Percentiles rank a stretch among this genome's conserved stretches.
Evolutionary conservation across 2,113 vertebrate genomes (phyloP).

Genomic region (Zingel zingel): DNA sequence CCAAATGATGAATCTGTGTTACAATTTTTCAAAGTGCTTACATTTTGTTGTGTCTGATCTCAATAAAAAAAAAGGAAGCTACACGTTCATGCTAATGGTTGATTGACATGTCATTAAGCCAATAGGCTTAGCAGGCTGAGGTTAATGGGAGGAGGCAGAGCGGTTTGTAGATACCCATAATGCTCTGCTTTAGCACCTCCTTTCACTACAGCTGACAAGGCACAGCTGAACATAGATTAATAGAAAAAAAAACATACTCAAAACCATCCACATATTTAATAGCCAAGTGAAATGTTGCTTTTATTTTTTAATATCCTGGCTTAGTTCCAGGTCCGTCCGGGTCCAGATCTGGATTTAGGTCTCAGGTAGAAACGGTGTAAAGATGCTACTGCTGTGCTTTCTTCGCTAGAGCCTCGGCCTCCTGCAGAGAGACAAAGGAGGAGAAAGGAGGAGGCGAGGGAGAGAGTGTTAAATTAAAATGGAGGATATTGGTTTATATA

Average conservation of each 20-base stretch:
- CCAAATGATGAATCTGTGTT: constrained; percentile 16
- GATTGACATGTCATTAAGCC: constrained; percentile 55
- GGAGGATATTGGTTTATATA: constrained; percentile 58
- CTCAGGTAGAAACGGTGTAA: constrained; percentile 39
- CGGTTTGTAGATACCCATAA: constrained; percentile 38
- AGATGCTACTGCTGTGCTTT: constrained; percentile 81
- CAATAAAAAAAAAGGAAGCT: constrained; percentile 11
- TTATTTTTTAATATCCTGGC: constrained; percentile 18
- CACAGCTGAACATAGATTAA: constrained; percentile 69
- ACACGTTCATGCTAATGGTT: constrained; percentile 32
- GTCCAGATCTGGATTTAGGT: constrained; percentile 50
- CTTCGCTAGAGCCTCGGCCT: constrained; percentile 82
- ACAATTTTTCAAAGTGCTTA: constrained; percentile 7
- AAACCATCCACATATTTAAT: constrained; percentile 40
- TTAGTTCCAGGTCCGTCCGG: constrained; percentile 53
- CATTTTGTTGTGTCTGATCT: constrained; percentile 9
- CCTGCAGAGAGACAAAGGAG: constrained; percentile 65
- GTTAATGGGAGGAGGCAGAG: constrained; percentile 53
- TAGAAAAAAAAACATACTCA: constrained; percentile 24
- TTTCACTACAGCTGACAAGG: constrained; percentile 73
- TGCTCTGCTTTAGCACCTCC: constrained; percentile 59
- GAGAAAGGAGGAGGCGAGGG: background rate
- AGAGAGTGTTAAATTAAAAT: constrained; percentile 58
- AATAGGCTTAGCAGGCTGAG: constrained; percentile 58
- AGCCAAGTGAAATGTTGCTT: constrained; percentile 54